Evolutionary conservation across 2,113 vertebrate genomes (phyloP), one percentile per base, ranked within the genome.

Genomic region (Zosterops borbonicus): DNA sequence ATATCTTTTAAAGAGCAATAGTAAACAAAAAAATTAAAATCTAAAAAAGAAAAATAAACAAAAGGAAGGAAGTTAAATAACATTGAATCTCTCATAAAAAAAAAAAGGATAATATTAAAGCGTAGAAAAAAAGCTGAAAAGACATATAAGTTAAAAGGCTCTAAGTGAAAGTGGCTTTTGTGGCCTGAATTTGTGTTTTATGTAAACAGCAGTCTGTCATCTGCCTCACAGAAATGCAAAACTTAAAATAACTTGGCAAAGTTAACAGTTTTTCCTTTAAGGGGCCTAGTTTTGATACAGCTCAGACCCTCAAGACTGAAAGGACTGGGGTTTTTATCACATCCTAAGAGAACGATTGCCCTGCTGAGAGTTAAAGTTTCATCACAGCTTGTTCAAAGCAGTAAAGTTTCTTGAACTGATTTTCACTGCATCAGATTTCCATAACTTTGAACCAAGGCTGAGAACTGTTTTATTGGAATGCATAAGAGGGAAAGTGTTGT

Each of bases 351-450:
- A 80, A 37, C 5, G 12, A 93, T 93, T 95, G 80, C 73, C 88
- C 77, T 94, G 62, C 59, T 93, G 93, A 77, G 90, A 91, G 59
- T 62, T 94, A 60, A 77, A 81, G 90, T 93, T 96, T 95, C 92
- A 90, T 80, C 83, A 74, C 27, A 67, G 50, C 76, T 93, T 53
- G 44, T 74, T 94, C 77, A 78, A 70, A 88, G 77, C 93, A 67
- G n/a, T 78, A 68, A 83, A 71, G 83, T 87, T 94, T 86, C 89
- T 95, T 89, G 79, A 87, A 88, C 46, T 83, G 86, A 95, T 95
- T 96, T 94, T 87, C 89, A 62, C 83, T 94, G 88, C 93, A 89
- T 96, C 94, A 67, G 11, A 89, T 96, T 91, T 94, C 94, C 70
- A 63, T 29, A 63, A 69, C 78, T 94, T 86, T 91, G 91, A 95